These are phyloP conservation scores for Plebejus anna DNA, from an alignment of 2,888 invertebrate genomes.

Conservation along the genomic window DNA sequence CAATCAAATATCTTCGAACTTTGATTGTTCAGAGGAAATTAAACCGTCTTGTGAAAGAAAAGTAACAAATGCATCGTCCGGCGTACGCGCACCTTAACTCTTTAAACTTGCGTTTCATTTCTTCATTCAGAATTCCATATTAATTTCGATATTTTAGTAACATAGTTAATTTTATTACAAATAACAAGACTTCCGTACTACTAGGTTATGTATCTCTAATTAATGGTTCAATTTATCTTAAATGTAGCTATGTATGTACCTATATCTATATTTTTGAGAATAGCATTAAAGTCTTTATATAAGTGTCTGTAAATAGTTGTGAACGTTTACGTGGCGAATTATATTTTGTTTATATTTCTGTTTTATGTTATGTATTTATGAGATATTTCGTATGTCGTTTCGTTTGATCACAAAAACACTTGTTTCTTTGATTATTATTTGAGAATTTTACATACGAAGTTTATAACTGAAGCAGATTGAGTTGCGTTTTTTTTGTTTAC, in stretches of 20 bases:
- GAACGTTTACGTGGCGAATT: constrained; percentile 77
- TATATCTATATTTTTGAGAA: constrained; percentile 76
- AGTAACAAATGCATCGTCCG: not conserved
- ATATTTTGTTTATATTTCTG: constrained; percentile 64
- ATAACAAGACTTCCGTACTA: constrained; percentile 62
- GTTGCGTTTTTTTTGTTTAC: constrained; percentile 25
- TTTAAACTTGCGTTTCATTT: not conserved
- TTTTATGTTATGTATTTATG: constrained; percentile 74
- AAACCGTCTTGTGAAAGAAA: not conserved
- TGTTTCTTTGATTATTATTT: constrained; percentile 33
- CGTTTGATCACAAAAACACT: constrained; percentile 49
- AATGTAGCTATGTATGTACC: constrained; percentile 74
- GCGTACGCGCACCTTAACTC: not conserved
- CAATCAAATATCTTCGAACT: not conserved
- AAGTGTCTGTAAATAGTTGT: constrained; percentile 75
- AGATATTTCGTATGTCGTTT: constrained; percentile 54
- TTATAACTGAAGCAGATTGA: not conserved
- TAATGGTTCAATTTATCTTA: constrained; percentile 66
- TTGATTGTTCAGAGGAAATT: not conserved
- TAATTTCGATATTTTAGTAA: constrained; percentile 26
- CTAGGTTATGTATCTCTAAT: constrained; percentile 53
- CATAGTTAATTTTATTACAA: constrained; percentile 36
- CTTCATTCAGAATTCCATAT: constrained; percentile 7
- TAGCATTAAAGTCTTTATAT: constrained; percentile 68
- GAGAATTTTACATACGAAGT: not conserved